Conservation (phyloP, 2,113 vertebrate genomes). For the Meles meles region DNA sequence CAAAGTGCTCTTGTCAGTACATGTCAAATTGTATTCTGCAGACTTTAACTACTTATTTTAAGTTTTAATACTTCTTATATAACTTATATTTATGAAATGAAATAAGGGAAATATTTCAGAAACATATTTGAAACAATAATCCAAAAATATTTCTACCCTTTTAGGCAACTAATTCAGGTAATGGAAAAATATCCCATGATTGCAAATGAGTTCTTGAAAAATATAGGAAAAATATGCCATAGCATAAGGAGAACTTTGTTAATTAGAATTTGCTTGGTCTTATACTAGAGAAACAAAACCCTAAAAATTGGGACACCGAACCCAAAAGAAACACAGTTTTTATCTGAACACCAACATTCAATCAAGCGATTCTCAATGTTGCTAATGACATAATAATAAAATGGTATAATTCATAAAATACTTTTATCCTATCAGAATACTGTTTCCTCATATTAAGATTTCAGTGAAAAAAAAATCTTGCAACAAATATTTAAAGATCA, state of each 20-base stretch:
- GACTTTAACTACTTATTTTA: conserved; percentile 17
- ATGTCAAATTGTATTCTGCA: neutral
- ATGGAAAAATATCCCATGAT: neutral
- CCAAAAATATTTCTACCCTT: neutral
- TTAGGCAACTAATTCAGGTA: neutral
- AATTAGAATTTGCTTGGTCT: neutral
- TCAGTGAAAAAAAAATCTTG: neutral
- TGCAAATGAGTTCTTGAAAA: neutral
- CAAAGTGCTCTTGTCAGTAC: neutral
- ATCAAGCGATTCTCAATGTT: neutral
- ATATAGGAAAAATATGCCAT: neutral
- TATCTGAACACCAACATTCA: neutral
- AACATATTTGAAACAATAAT: neutral
- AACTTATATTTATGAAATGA: neutral
- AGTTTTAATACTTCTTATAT: neutral
- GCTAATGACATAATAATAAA: neutral
- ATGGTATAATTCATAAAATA: neutral
- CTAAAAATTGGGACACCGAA: neutral
- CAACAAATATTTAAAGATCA: neutral
- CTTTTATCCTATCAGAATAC: neutral
- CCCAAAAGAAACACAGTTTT: neutral
- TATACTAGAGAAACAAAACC: neutral
- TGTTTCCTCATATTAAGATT: neutral
- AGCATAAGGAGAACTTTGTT: neutral
- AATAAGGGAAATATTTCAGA: neutral